Conservation (phyloP, 2,113 vertebrate species). For the Zapus hudsonius region DNA sequence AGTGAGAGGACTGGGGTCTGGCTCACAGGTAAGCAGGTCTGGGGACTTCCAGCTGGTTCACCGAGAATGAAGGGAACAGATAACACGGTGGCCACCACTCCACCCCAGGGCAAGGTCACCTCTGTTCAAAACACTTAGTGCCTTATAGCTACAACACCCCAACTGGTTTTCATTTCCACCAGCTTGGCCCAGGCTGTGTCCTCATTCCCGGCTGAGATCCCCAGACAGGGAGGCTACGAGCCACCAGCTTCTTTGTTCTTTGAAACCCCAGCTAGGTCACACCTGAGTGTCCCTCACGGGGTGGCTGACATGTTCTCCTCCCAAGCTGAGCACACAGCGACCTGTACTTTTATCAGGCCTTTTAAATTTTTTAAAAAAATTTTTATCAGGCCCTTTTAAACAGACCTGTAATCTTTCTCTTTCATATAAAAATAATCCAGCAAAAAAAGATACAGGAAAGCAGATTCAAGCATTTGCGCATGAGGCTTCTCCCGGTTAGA, state of each 20-base stretch:
- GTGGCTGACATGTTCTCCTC: background rate
- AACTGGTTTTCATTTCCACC: background rate
- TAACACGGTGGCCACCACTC: accelerated
- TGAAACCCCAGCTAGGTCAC: background rate
- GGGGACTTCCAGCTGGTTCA: background rate
- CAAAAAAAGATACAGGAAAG: background rate
- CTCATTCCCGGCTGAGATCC: background rate
- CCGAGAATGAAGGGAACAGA: background rate
- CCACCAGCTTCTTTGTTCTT: background rate
- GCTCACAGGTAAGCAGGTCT: too few relatives aligned
- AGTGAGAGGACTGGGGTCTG: background rate
- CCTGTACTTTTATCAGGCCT: background rate
- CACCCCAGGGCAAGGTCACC: too few relatives aligned
- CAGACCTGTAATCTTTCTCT: background rate
- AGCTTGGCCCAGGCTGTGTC: background rate
- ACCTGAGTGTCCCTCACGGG: background rate
- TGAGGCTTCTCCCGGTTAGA: background rate
- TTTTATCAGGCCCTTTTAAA: background rate
- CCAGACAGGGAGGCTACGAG: background rate
- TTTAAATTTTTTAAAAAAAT: too few relatives aligned
- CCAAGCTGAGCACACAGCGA: background rate
- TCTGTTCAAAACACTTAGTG: accelerated
- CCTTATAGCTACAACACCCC: background rate
- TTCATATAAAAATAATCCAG: background rate
- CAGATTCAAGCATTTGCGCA: background rate